Evolutionary conservation across 2,113 vertebrate species (phyloP).

Genomic region (zebrafish (Danio rerio)): DNA sequence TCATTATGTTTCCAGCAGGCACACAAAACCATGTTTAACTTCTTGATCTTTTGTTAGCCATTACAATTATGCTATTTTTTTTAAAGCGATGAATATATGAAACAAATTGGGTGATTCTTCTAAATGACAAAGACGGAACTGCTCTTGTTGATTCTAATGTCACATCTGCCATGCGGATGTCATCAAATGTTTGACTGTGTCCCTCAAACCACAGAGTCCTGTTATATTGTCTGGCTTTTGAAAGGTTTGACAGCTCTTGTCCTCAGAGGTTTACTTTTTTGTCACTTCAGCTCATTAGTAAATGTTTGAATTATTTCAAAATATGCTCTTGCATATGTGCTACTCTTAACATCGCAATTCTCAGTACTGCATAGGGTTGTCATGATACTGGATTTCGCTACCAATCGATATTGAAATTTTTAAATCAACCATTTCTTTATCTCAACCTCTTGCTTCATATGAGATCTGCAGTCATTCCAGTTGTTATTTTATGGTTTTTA

Average conservation of each 20-base stretch:
- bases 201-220: not conserved
- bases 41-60: not conserved
- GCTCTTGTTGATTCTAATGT: constrained; percentile 1
- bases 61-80: not conserved
- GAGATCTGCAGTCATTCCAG: too few relatives aligned
- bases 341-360: not conserved
- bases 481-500: too few relatives aligned
- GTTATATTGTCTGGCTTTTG: not conserved
- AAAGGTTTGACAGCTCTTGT: not conserved
- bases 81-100: not conserved
- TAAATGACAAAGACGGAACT: not conserved
- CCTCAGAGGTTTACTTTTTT: not conserved
- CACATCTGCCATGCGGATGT: not conserved
- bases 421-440: too few relatives aligned
- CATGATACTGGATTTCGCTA: too few relatives aligned
- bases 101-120: constrained; percentile 26
- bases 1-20: constrained; percentile 11
- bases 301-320: not conserved
- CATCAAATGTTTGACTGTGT: constrained; percentile 1
- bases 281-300: not conserved
- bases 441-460: too few relatives aligned
- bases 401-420: too few relatives aligned
- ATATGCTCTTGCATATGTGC: not conserved
- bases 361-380: too few relatives aligned
- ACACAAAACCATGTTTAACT: not conserved